Evolutionary conservation across 1,140 invertebrate genomes (phyloP).

Genomic region (Bombus pyrosoma): DNA sequence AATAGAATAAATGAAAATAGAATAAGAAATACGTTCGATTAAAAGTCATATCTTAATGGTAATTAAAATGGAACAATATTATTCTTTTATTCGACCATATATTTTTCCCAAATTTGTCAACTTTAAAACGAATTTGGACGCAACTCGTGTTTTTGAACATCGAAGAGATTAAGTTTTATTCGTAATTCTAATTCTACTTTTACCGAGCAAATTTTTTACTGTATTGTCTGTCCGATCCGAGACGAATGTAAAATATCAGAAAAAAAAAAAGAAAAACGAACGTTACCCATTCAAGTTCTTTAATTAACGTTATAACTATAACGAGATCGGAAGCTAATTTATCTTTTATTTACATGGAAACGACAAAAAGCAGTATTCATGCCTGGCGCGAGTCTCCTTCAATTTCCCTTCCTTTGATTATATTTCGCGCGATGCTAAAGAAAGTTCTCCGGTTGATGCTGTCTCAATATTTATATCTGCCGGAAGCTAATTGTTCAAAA

Average conservation of each 20-base stretch:
- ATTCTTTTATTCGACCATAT: too few relatives aligned
- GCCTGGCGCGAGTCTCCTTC: not conserved
- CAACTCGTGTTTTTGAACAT: too few relatives aligned
- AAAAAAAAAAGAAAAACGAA: not conserved
- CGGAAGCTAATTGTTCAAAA: constrained; percentile 23
- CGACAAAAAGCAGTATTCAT: not conserved
- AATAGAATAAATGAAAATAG: not conserved
- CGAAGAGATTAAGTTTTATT: not conserved
- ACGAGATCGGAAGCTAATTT: not conserved
- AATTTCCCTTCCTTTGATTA: constrained; percentile 18
- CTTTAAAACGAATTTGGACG: not conserved
- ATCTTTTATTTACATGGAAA: constrained; percentile 1
- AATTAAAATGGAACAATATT: too few relatives aligned
- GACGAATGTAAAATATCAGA: not conserved
- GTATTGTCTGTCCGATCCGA: not conserved
- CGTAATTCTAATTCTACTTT: not conserved
- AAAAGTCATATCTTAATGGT: not conserved
- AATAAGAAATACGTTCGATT: not conserved
- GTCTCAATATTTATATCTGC: constrained; percentile 27
- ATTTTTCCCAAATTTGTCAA: not conserved
- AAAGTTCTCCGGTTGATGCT: constrained; percentile 27
- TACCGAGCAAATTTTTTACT: not conserved
- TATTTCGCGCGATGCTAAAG: not conserved
- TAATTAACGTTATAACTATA: not conserved
- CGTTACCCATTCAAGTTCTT: not conserved